Evolutionary conservation across 2,113 vertebrate genomes (phyloP).

Genomic region (Eulemur macaco): DNA sequence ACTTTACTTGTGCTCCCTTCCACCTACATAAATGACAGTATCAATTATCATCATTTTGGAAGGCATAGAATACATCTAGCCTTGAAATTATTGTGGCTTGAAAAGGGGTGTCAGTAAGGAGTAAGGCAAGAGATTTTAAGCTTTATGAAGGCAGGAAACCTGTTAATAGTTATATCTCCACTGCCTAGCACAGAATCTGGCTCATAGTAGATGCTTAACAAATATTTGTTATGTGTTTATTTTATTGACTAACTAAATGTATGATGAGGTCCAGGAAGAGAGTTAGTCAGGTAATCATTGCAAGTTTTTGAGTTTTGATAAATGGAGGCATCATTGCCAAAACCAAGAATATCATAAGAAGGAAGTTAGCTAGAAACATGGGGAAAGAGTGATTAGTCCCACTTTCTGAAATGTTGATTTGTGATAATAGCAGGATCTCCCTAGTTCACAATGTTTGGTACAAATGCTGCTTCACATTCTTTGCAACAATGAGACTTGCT

Average conservation of each 20-base stretch:
- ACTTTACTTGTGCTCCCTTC: neutral
- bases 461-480: neutral
- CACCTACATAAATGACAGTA: neutral
- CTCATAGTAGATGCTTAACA: neutral
- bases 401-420: neutral
- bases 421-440: neutral
- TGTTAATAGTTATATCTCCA: neutral
- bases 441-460: neutral
- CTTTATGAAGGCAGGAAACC: neutral
- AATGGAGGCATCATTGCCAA: neutral
- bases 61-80: neutral
- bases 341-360: neutral
- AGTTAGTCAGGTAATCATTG: neutral
- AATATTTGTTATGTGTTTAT: neutral
- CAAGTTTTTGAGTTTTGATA: neutral
- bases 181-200: neutral
- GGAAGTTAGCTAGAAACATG: neutral
- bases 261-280: neutral
- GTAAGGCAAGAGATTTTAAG: neutral
- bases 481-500: neutral
- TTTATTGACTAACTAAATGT: neutral
- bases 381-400: neutral
- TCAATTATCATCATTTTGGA: neutral
- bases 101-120: neutral
- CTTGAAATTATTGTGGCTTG: neutral